Evolutionary conservation across 2,888 invertebrate species (phyloP).

Genomic region (Antheraea assamensis): DNA sequence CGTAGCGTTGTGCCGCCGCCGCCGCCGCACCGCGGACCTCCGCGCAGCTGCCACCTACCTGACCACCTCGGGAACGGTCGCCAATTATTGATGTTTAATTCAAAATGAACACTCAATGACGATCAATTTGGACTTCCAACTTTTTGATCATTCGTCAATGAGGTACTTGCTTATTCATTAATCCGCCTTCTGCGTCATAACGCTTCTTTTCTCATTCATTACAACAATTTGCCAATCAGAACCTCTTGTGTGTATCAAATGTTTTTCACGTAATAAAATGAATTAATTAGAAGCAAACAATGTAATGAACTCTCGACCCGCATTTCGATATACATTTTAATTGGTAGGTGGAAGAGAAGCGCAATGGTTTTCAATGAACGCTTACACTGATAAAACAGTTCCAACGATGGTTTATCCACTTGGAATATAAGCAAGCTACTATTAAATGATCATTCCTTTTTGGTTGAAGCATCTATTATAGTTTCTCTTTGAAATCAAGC

Average conservation of each 20-base stretch:
- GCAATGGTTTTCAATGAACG: too few relatives aligned
- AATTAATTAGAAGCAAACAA: background rate
- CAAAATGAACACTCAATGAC: constrained; percentile 18
- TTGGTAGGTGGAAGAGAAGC: background rate
- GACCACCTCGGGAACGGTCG: constrained; percentile 21
- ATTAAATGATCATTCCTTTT: background rate
- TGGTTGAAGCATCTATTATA: background rate
- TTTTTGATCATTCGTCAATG: constrained; percentile 1
- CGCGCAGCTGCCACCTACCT: constrained; percentile 37
- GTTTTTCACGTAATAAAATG: background rate
- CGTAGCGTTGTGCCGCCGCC: constrained; percentile 27
- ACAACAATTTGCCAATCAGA: background rate
- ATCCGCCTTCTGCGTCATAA: background rate
- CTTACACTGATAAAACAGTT: too few relatives aligned
- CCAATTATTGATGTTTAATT: constrained; percentile 20
- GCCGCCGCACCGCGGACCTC: constrained; percentile 31
- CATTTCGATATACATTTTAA: too few relatives aligned
- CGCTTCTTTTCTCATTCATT: background rate
- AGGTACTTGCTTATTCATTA: constrained; percentile 12
- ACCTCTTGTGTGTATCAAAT: background rate
- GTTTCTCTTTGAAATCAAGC: background rate
- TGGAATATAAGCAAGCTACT: background rate
- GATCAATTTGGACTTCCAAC: constrained; percentile 11
- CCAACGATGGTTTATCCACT: background rate
- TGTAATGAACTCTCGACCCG: background rate